Base-by-base conservation (phyloP, 2,888 invertebrate species). In the Drosophila meridiana region DNA sequence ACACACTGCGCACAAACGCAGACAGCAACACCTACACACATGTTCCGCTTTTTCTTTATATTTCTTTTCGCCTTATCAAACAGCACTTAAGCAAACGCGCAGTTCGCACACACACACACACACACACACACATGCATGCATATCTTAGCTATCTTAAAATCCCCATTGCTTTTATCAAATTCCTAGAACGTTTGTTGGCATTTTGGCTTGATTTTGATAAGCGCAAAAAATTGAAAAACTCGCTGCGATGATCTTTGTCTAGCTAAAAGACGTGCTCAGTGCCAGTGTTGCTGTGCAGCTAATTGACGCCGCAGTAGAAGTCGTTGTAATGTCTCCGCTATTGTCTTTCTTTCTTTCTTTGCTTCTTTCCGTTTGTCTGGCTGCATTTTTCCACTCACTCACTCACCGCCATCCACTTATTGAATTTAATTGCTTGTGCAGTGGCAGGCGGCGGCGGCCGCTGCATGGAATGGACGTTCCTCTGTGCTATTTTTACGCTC, bases 371-470 rank as follows among this genome's bases (percentile, higher is more conserved):
- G 62, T 82, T 81, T 70, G 78, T 83, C 72, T 73, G 60, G 14
- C 60, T 60, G 72, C 83, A 71, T 80, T 67, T 61, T 82, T 74
- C 64, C 78, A 78, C 20, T 20, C 20, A 20, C 20, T 81, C 79
- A 77, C 73, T 80, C 74, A 66, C 79, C 65, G 65, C 69, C 78
- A 67, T 73, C 77, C 87, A 88, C 83, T 85, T 86, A 88, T 88
- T 86, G 83, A 86, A 90, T 86, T 85, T 85, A 85, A 89, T 85
- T 89, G 88, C 87, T 78, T 85, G 61, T 75, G 86, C 74, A 69
- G 77, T 72, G 69, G 61, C 65, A 67, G 65, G 57, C 67, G 65
- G 56, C 14, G 9, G 48, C 50, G 47, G 50, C 43, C 65, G 63
- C 40, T 53, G 45, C 38, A 36, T 50, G 52, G 34, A 47, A 48